phyloP scores from a whole-genome alignment of 2,888 invertebrate species.

The Nycteola revayana region DNA sequence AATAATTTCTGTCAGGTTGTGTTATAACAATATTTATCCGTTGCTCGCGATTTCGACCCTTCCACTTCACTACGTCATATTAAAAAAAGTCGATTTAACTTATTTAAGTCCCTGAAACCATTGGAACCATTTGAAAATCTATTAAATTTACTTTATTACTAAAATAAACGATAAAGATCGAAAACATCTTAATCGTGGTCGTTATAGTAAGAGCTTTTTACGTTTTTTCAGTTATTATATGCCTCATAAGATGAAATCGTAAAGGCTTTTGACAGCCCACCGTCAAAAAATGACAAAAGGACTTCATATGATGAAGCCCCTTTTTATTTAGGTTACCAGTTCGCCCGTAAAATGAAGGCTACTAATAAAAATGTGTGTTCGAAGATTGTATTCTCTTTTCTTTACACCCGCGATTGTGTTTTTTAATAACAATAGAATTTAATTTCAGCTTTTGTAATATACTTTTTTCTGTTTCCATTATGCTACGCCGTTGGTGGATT shows the following conservation, averaged over 20 bases:
- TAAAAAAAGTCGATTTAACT: too few species aligned
- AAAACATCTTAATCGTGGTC: conserved; percentile 27
- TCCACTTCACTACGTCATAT: too few species aligned
- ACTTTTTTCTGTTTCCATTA: conserved; percentile 42
- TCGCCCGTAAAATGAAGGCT: conserved; percentile 63
- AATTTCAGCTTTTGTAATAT: conserved; percentile 41
- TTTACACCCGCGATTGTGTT: conserved; percentile 35
- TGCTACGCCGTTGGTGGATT: conserved; percentile 29
- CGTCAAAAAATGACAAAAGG: conserved; percentile 72
- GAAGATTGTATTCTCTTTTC: conserved; percentile 50
- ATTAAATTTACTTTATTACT: conserved; percentile 18
- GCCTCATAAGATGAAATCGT: conserved; percentile 56
- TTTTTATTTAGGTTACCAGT: conserved; percentile 67
- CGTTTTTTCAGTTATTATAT: conserved; percentile 41
- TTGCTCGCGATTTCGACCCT: too few species aligned
- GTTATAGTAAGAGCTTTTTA: conserved; percentile 30
- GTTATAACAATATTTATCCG: too few species aligned
- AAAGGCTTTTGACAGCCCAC: conserved; percentile 68
- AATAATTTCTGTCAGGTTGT: too few species aligned
- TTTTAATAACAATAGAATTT: conserved; percentile 51
- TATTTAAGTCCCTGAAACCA: too few species aligned
- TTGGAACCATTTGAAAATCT: too few species aligned
- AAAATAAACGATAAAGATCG: conserved; percentile 31
- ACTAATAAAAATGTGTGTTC: conserved; percentile 66
- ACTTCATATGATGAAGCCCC: conserved; percentile 67